Conservation (phyloP, 2,113 vertebrate genomes). For the Corynorhinus townsendii region DNA sequence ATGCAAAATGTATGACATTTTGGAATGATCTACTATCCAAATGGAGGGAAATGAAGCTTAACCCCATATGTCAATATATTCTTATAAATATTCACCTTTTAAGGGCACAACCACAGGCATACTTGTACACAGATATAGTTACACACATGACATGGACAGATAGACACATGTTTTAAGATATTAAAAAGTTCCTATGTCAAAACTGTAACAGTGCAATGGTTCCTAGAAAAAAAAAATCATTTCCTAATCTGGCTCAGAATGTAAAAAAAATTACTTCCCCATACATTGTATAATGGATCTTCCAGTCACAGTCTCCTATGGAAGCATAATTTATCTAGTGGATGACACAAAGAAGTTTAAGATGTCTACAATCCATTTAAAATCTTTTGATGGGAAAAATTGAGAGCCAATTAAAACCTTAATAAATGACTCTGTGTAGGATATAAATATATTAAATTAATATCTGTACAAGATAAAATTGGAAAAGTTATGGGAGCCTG, state of each 20-base stretch:
- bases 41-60: neutral
- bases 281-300: conserved; percentile 55
- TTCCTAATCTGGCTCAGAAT: conserved; percentile 31
- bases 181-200: neutral
- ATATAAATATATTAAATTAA: conserved; percentile 66
- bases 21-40: neutral
- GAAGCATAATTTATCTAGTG: conserved; percentile 51
- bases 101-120: neutral
- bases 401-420: conserved; percentile 67
- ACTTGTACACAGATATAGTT: neutral
- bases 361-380: conserved; percentile 67
- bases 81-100: neutral
- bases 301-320: conserved; percentile 19
- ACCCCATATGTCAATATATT: neutral
- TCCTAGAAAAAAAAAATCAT: conserved; percentile 7
- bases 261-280: conserved; percentile 35
- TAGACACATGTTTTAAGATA: neutral
- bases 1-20: conserved; percentile 24
- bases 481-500: conserved; percentile 57
- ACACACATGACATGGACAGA: neutral
- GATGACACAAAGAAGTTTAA: conserved; percentile 45
- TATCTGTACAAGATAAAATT: conserved; percentile 51
- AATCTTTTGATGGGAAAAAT: conserved; percentile 54
- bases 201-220: neutral
- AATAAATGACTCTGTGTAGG: conserved; percentile 57